Percentiles rank a stretch among this genome's conserved stretches.
Conservation (phyloP, 2,797 vertebrate genomes). For the Gephyroberyx darwinii region DNA sequence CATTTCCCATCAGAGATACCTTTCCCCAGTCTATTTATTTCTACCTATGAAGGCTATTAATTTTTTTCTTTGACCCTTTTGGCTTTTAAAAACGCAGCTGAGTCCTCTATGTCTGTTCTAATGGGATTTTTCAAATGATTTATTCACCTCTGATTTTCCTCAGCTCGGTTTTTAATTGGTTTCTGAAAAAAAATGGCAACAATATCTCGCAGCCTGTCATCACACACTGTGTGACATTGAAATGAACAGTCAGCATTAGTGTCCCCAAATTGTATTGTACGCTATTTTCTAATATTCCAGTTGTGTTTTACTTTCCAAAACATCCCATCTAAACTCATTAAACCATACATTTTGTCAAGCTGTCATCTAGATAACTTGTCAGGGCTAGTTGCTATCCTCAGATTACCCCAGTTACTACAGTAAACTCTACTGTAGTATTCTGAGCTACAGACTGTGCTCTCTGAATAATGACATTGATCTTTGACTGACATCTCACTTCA, state of each 20-base stretch:
- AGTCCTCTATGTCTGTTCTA: conserved; percentile 59
- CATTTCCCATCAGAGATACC: conserved; percentile 64
- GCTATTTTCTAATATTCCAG: conserved; percentile 21
- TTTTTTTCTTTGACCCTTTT: conserved; percentile 55
- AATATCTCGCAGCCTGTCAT: conserved; percentile 48
- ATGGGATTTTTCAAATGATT: conserved; percentile 68
- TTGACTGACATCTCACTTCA: conserved; percentile 60
- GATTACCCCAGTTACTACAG: background rate
- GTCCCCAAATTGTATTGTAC: conserved; percentile 42
- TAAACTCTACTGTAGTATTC: background rate
- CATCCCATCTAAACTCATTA: conserved; percentile 16
- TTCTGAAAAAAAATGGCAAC: conserved; percentile 29
- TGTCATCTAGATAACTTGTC: background rate
- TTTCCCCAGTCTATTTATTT: conserved; percentile 65
- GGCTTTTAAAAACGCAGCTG: conserved; percentile 62
- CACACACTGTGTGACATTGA: conserved; percentile 41
- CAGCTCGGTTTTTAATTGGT: conserved; percentile 65
- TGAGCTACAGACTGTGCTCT: conserved; percentile 3
- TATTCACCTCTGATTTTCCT: conserved; percentile 58
- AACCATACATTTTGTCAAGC: conserved; percentile 1
- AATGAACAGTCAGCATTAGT: conserved; percentile 47
- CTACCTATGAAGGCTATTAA: conserved; percentile 61
- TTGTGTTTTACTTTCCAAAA: background rate
- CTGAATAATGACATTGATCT: conserved; percentile 51
- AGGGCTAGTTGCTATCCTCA: background rate